Evolutionary conservation across 2,113 vertebrate species (phyloP), one percentile per base, ranked within the genome.

Genomic region (Petroica traversi): DNA sequence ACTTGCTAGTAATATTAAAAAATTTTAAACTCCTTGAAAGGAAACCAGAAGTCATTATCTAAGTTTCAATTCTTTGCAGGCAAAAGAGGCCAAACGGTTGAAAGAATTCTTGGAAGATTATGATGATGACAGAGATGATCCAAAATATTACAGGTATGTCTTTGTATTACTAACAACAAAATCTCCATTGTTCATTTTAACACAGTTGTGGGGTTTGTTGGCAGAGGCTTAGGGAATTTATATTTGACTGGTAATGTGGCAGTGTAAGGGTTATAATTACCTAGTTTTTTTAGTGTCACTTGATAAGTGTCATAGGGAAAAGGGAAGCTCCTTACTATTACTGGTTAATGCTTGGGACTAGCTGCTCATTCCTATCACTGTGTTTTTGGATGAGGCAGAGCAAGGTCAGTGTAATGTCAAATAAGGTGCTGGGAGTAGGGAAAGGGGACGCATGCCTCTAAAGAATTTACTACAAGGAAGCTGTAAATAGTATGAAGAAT

Each of bases 71-170:
- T 76, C 63, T 46, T 88, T 77, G 89, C 89, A 99, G 99, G 97
- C 98, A 89, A 99, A 99, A 98, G 99, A 99, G 98, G 99, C 99
- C 74, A 99, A 99, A 97, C 97, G 99, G 71, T 97, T 99, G 62
- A 99, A 99, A 97, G 99, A 99, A 97, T 99, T 99, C 94, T 98
- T 99, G 92, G 99, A 99, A 98, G 99, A 99, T 93, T 99, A 99
- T 81, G 99, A 99, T 93, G 99, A 99, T 92, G 99, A 99, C 83
- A 97, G 99, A 98, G 99, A 99, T 95, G 99, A 99, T 97, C 99
- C 99, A 41, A 99, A 99, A 95, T 99, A 99, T 90, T 99, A 99
- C 96, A 99, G 99, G 99, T 99, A 94, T 96, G 69, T 72, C 49
- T 57, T 88, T 67, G 5, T 54, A 19, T 49, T 51, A 25, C 55